Base-by-base conservation (phyloP, 2,797 vertebrate species). In the Molossus alvarezi region DNA sequence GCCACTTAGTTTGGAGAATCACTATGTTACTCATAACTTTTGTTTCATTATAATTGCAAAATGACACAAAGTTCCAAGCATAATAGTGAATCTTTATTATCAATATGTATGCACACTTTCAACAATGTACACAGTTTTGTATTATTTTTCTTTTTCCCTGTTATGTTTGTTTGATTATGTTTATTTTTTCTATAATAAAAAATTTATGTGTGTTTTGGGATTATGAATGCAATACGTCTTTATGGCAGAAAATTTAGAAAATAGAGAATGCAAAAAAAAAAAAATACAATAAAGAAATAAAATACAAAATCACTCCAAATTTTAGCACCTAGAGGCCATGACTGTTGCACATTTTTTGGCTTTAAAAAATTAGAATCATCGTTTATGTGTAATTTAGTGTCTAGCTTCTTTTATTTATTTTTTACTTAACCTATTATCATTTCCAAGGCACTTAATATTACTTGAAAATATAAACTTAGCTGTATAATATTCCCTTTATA, bases 341-440 rank as follows among this genome's bases (percentile, higher is more conserved):
- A 71, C 23, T 13, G 1, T 79, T 76, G 83, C 37, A 29, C 9
- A 2, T 45, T 33, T 77, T 90, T 94, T 58, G 87, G 10, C 41
- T 88, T 65, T 37, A 20, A 37, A 33, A 33, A 48, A 55, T 60
- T 67, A 93, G 65, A 83, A 25, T 6, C 48, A 37, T 67, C 64
- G 55, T 92, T 69, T 87, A 41, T 51, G 65, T 37, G 9, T 58
- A 27, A 92, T 82, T 86, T 71, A 53, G 33, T 60, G 20, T 20
- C 60, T 89, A 88, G 45, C 33, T 67, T 20, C 91, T 69, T 69
- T 89, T 82, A 57, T 25, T 93, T 82, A 60, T 48, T 90, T n/a
- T 64, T 87, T 15, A 95, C n/a, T 33, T 51, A 29, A 41, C 57
- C 14, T 76, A 29, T 20, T 88, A 75, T 88, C 8, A 6, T 51